Conservation (phyloP, 2,888 invertebrate genomes). For the Pandemis corylana region DNA sequence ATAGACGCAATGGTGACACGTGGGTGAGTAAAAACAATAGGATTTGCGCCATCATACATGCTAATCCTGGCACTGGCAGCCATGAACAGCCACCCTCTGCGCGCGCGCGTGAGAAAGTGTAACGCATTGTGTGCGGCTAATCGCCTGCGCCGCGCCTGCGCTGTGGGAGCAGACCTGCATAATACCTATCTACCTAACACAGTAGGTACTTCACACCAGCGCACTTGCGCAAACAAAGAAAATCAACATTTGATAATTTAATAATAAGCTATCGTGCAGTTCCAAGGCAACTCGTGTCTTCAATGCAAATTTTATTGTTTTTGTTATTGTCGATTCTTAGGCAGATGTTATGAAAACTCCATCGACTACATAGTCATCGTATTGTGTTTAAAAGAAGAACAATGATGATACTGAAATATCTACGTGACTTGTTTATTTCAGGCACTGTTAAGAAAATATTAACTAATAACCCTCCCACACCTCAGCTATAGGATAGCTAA, state of each 20-base stretch:
- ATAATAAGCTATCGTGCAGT: constrained; percentile 30
- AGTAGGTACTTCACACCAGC: constrained; percentile 37
- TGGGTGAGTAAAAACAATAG: constrained; percentile 63
- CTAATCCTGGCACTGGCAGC: constrained; percentile 53
- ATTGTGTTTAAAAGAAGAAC: background rate
- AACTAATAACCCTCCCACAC: too few species aligned
- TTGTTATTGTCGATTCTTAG: background rate
- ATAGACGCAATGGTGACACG: constrained; percentile 54
- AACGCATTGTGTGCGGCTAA: constrained; percentile 58
- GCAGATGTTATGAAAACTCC: constrained; percentile 1
- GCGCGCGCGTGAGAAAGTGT: constrained; percentile 66
- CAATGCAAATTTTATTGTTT: constrained; percentile 19
- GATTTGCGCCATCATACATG: constrained; percentile 59
- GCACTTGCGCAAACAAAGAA: constrained; percentile 43
- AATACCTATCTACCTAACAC: constrained; percentile 42
- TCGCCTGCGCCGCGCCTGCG: constrained; percentile 31
- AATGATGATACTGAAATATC: too few species aligned
- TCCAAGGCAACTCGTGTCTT: constrained; percentile 19
- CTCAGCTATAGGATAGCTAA: too few species aligned
- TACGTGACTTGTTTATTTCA: too few species aligned
- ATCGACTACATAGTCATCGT: background rate
- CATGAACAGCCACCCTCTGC: constrained; percentile 34
- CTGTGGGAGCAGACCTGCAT: constrained; percentile 53
- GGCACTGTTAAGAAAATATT: too few species aligned
- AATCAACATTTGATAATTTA: constrained; percentile 47